Percentiles rank a stretch among this genome's conserved stretches.
These are phyloP conservation scores for Cyanistes caeruleus DNA, from an alignment of 2,113 vertebrate genomes.

Conservation along the genomic window DNA sequence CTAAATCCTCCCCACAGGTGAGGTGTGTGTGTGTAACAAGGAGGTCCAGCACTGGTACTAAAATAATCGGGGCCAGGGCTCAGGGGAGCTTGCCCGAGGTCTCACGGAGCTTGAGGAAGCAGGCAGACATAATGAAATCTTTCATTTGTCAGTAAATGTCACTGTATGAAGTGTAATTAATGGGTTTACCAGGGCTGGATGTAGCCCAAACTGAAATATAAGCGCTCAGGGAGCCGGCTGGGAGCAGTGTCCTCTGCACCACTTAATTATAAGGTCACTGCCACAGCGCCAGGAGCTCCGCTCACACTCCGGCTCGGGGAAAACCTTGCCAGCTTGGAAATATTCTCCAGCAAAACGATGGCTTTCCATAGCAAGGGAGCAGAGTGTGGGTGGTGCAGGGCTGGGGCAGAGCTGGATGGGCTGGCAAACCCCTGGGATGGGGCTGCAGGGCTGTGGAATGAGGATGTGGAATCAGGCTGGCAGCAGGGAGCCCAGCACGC, in stretches of 20 bases:
- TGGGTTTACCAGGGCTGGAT: constrained; percentile 65
- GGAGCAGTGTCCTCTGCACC: constrained; percentile 20
- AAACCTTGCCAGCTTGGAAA: not conserved
- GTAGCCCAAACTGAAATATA: constrained; percentile 60
- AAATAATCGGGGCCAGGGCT: not conserved
- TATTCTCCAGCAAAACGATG: not conserved
- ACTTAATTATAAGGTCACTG: constrained; percentile 54
- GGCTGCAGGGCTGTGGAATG: not conserved
- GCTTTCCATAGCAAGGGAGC: not conserved
- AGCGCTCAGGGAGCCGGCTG: constrained; percentile 15
- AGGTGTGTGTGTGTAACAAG: not conserved
- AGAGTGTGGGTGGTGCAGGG: not conserved
- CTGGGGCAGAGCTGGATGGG: not conserved
- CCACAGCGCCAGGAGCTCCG: not conserved
- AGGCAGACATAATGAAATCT: constrained; percentile 47
- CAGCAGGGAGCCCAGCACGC: rapidly evolving
- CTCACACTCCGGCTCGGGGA: rapidly evolving
- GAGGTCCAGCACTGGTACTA: not conserved
- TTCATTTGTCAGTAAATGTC: constrained; percentile 61
- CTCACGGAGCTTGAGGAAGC: not conserved
- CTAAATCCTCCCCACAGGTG: constrained; percentile 3
- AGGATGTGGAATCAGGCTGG: not conserved
- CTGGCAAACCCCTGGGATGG: not conserved
- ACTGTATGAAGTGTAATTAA: constrained; percentile 67
- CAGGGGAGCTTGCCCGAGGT: not conserved